Conservation (phyloP, 2,797 vertebrate species). For the Muscicapa striata region DNA sequence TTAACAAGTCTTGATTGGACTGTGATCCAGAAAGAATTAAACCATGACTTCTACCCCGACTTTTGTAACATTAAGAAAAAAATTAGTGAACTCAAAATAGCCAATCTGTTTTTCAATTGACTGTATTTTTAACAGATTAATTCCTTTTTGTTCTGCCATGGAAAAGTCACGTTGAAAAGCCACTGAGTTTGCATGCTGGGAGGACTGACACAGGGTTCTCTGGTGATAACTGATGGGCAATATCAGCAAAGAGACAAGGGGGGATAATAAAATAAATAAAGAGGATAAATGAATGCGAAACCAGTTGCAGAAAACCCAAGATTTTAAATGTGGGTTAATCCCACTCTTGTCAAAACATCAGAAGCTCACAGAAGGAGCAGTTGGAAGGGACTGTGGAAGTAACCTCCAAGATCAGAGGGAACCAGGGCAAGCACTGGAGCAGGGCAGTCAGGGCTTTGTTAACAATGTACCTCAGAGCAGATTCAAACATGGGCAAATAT, state of each 20-base stretch:
- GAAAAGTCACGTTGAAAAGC: neutral
- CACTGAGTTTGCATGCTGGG: neutral
- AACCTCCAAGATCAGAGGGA: neutral
- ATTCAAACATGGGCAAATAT: neutral
- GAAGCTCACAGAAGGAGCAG: rapidly evolving
- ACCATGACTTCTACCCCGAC: neutral
- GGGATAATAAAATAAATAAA: neutral
- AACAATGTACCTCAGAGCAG: neutral
- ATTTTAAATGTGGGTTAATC: neutral
- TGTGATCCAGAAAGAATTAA: constrained; percentile 43
- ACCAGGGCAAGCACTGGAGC: neutral
- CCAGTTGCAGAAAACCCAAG: rapidly evolving
- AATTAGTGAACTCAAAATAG: neutral
- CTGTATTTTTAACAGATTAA: constrained; percentile 24
- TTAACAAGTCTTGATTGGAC: constrained; percentile 7
- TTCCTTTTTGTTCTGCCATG: neutral
- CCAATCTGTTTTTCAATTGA: neutral
- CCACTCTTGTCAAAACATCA: neutral
- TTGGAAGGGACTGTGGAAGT: neutral
- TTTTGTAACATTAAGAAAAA: neutral
- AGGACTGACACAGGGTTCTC: neutral
- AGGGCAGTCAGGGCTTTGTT: neutral
- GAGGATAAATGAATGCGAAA: neutral
- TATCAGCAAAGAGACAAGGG: neutral
- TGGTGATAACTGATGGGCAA: neutral